Evolutionary conservation across 1,140 invertebrate genomes (phyloP), one percentile per base, ranked within the genome.

Genomic region (Acromyrmex charruanus): DNA sequence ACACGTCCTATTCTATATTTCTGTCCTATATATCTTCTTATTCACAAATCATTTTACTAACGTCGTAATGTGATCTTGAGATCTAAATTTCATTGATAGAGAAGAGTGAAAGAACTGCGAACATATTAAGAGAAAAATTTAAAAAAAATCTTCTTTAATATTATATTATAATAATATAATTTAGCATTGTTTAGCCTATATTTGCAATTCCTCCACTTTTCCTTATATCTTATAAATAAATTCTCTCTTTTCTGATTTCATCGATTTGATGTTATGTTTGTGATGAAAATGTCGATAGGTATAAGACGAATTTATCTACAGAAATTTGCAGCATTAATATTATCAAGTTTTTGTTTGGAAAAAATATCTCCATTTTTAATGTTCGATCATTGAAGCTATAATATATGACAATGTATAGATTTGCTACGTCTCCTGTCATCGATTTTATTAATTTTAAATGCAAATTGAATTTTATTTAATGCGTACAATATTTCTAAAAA

Each of bases 361-460:
- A 25, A 25, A 25, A 25, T 55, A 35, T 25, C 12, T 55, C 7
- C 25, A 10, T 4, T 80, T 31, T 49, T 21, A 39, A 39, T 18
- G 16, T 39, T 7, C 31, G 25, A 68, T 68, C 12, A 7, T 68
- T 6, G 14, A 35, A 21, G 44, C 21, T 51, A 21, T 5, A 35
- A 49, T 3, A 31, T 6, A 1, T 7, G 0, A 31, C n/a, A 14
- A 14, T 18, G 2, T n/a, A 3, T 10, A 21, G 9, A 3, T 65
- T 49, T 16, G 2, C 21, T 18, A 21, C 14, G n/a, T 69, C 14
- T 68, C 14, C 3, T 25, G 21, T 65, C 2, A 44, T 69, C 39
- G 21, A 28, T 49, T 77, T 77, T 49, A 77, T 65, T 65, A 65
- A 77, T 44, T 77, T 77, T 31, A 49, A 63, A 65, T 31, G 25